Conservation (phyloP, 2,888 invertebrate genomes). For the Eupithecia centaureata region DNA sequence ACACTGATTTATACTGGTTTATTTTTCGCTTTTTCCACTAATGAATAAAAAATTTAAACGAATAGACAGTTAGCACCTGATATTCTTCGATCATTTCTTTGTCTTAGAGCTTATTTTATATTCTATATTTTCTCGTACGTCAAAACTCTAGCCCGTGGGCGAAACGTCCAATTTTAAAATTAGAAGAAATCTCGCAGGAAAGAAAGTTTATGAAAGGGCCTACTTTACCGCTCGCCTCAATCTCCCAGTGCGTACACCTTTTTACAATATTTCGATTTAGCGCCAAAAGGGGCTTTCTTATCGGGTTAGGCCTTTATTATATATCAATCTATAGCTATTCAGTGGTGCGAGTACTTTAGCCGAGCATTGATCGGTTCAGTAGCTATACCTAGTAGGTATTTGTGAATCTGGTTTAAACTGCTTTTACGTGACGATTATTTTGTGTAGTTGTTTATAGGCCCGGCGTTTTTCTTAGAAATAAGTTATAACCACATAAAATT, state of each 20-base stretch:
- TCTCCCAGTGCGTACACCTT: slow-evolving; percentile 27
- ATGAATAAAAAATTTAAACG: too few species aligned
- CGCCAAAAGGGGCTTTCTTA: slow-evolving; percentile 43
- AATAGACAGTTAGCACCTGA: too few species aligned
- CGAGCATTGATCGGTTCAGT: slow-evolving; percentile 5
- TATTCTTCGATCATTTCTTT: too few species aligned
- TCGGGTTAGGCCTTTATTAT: slow-evolving; percentile 45
- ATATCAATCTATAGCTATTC: slow-evolving; percentile 44
- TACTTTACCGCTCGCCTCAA: background rate
- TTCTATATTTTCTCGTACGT: background rate
- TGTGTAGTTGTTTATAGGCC: too few species aligned
- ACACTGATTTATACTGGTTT: too few species aligned
- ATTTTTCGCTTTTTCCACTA: too few species aligned
- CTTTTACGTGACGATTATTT: background rate
- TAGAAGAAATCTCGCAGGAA: background rate
- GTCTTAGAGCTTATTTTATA: too few species aligned
- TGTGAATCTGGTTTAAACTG: slow-evolving; percentile 3
- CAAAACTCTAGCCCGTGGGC: background rate
- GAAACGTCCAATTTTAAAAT: background rate
- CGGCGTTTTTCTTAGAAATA: too few species aligned
- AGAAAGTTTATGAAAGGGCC: background rate
- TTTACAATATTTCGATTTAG: slow-evolving; percentile 45
- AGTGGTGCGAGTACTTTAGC: slow-evolving; percentile 28
- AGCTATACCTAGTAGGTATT: background rate
- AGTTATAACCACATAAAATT: too few species aligned